Evolutionary conservation across 2,797 vertebrate genomes (phyloP), one percentile per base, ranked within the genome.

Genomic region (Coilia nasus): DNA sequence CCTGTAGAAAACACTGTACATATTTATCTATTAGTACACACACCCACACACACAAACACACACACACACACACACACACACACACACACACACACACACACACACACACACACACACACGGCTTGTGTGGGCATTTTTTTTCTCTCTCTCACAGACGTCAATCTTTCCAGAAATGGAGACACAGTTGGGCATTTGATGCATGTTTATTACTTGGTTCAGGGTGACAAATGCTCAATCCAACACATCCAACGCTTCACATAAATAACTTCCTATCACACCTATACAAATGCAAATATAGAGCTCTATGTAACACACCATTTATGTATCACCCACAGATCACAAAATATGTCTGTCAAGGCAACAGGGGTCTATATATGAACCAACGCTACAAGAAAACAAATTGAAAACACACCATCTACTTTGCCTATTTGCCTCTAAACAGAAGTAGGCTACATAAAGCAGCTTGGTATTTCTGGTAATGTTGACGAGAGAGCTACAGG

Each of bases 11-110:
- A 78, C 71, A 44, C 71, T 78, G 35, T 9, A 41, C 31, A 78
- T 78, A 78, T 78, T 78, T 78, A 78, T 78, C 17, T 78, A 78
- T 78, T 78, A 78, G 1, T 21, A 31, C 75, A 47, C 57, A 0
- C 47, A 50, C 46, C 21, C 57, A 67, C 54, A 75, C 82, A 75
- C 78, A 84, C 7, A 64, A 23, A 84, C 85, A 85, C 80, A 85
- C 41, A 87, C 5, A 23, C 60, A 25, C 12, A 7, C 64, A 50
- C 81, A 50, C 23, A 67, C 19, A 25, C 35, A 35, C 23, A 9
- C 46, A 25, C 81, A 83, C 28, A 83, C 31, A 9, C 81, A 81
- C 28, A 41, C 67, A 41, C 25, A 82, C 54, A 60, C 50, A 57
- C 50, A 35, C 25, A 82, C 9, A 28, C 81, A 57, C 19, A 82